phyloP scores from a whole-genome alignment of 2,888 invertebrate genomes.

The Lacanobia oleracea region DNA sequence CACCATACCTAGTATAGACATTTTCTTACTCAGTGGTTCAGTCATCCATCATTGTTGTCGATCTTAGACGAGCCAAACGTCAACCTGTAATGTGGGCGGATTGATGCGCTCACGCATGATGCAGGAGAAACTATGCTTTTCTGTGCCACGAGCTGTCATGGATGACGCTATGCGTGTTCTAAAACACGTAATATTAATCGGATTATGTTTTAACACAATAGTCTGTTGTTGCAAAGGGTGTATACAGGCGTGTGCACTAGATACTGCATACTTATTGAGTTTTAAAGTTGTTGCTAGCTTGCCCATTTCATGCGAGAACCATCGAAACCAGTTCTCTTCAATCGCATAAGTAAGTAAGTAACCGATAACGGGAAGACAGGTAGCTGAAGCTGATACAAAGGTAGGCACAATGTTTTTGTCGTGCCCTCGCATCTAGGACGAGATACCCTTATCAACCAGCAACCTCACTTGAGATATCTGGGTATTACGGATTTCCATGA shows the following conservation, averaged over 20 bases:
- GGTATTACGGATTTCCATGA: slow-evolving; percentile 46
- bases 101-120: slow-evolving; percentile 17
- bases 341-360: slow-evolving; percentile 8
- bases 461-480: slow-evolving; percentile 41
- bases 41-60: background rate
- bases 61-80: background rate
- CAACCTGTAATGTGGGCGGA: background rate
- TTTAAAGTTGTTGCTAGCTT: slow-evolving; percentile 18
- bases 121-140: slow-evolving; percentile 46
- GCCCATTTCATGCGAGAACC: slow-evolving; percentile 17
- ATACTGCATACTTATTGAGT: slow-evolving; percentile 3
- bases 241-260: slow-evolving; percentile 17
- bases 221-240: background rate
- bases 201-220: slow-evolving; percentile 40
- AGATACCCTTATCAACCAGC: slow-evolving; percentile 49
- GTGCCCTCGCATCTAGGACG: slow-evolving; percentile 21
- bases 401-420: slow-evolving; percentile 15
- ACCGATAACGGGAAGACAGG: slow-evolving; percentile 31
- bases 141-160: slow-evolving; percentile 52
- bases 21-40: background rate
- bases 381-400: slow-evolving; percentile 39
- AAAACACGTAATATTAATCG: slow-evolving; percentile 21
- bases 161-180: slow-evolving; percentile 43
- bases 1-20: background rate
- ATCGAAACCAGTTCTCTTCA: slow-evolving; percentile 39